Evolutionary conservation across 2,797 vertebrate species (phyloP), one percentile per base, ranked within the genome.

Genomic region (Alcedo atthis): DNA sequence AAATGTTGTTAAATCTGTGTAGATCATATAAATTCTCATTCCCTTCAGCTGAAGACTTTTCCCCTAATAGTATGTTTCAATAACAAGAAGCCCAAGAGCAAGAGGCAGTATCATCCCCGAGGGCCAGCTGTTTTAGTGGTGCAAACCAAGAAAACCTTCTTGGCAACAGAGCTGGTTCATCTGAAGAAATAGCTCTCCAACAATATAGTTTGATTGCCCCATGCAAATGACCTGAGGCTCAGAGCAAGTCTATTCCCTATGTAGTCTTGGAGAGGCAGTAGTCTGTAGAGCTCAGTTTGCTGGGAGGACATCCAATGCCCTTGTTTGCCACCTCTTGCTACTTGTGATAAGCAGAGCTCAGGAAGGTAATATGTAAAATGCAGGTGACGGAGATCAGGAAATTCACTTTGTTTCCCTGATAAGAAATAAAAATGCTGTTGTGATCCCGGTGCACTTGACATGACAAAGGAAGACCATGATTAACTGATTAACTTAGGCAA

Each of bases 181-280:
- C 45, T 61, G 61, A 80, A 78, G 54, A 45, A 67, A 51, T 1
- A 67, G 7, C 7, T 32, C 18, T 77, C 28, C 48, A 37, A 9
- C 26, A 26, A 9, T 10, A 42, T 0, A 0, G 51, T 11, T 21
- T 1, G 0, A 33, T 12, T 61, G 24, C 11, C 55, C 14, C 25
- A 10, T 5, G 13, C 25, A 32, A 25, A 51, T 54, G 53, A 59
- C 73, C 64, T 12, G 35, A 59, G 48, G 21, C 48, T 74, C 32
- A 12, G 22, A 55, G 20, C 12, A 33, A 35, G 19, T 67, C 82
- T 51, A 12, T 82, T 66, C 28, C 28, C 4, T 21, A 1, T 24
- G 28, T 10, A 18, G 10, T 70, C 85, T 83, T 8, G 26, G 49
- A 25, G 26, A 89, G 33, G 43, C 8, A 15, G 10, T 15, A 42